These are phyloP conservation scores for Lipophrys pholis DNA, from an alignment of 2,113 vertebrate species.

Conservation along the genomic window DNA sequence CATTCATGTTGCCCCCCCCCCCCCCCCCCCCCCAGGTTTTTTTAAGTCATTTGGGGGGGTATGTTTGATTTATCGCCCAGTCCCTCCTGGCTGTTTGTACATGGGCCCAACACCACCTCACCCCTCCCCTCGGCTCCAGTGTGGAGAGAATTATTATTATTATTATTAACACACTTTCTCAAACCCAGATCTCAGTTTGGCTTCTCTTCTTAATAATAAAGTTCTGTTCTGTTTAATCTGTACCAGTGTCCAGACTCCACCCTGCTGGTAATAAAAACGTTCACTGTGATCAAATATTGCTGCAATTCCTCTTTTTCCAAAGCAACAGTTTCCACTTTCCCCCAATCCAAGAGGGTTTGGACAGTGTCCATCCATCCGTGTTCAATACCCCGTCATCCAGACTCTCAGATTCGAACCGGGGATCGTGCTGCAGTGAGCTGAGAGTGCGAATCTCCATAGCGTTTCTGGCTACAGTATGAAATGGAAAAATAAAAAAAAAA, in stretches of 20 bases:
- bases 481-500: too few relatives aligned
- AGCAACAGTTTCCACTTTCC: too few relatives aligned
- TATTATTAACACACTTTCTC: constrained; percentile 7
- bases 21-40: constrained; percentile 20
- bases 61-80: constrained; percentile 65
- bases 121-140: constrained; percentile 2
- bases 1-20: constrained; percentile 26
- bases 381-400: too few relatives aligned
- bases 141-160: constrained; percentile 62
- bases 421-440: too few relatives aligned
- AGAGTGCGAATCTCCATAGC: too few relatives aligned
- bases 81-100: constrained; percentile 62
- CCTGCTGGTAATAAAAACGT: not conserved
- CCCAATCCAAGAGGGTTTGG: too few relatives aligned
- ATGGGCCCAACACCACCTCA: constrained; percentile 34
- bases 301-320: too few relatives aligned
- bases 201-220: not conserved
- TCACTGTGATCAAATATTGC: not conserved
- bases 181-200: not conserved
- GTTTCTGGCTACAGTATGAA: too few relatives aligned
- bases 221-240: not conserved
- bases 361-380: too few relatives aligned
- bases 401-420: too few relatives aligned
- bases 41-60: constrained; percentile 47
- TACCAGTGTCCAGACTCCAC: not conserved